Evolutionary conservation across 2,888 invertebrate species (phyloP).

Genomic region (Dynastes tityus): DNA sequence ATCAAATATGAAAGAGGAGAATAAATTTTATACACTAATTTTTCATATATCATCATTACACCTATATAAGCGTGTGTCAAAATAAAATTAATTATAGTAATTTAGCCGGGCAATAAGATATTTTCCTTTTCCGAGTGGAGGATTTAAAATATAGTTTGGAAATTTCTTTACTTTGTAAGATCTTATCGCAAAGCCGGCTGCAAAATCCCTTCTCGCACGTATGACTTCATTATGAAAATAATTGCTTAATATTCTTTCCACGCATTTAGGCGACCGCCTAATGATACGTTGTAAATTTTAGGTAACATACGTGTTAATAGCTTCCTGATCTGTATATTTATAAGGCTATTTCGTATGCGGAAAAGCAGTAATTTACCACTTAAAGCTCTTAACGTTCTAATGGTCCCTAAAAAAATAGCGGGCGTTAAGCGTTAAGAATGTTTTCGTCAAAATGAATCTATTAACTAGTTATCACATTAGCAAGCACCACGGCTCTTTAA

Average conservation of each 20-base stretch:
- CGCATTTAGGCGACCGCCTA: slow-evolving; percentile 15
- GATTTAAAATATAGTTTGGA: not conserved
- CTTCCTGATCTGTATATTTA: not conserved
- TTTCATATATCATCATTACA: too few relatives aligned
- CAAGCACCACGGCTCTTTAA: not conserved
- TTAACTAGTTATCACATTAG: slow-evolving; percentile 5
- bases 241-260: slow-evolving; percentile 21
- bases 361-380: slow-evolving; percentile 28
- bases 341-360: not conserved
- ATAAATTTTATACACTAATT: too few relatives aligned
- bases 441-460: not conserved
- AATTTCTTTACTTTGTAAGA: slow-evolving; percentile 11
- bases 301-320: slow-evolving; percentile 4
- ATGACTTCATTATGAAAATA: slow-evolving; percentile 18
- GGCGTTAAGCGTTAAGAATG: not conserved
- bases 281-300: slow-evolving; percentile 24
- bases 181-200: slow-evolving; percentile 36
- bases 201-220: slow-evolving; percentile 20
- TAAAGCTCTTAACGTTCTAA: slow-evolving; percentile 11
- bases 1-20: too few relatives aligned
- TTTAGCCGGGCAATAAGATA: not conserved
- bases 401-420: not conserved
- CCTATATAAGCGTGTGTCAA: not conserved
- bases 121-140: not conserved
- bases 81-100: slow-evolving; percentile 21